Conservation (phyloP, 2,113 vertebrate species). For the Hiodon alosoides region DNA sequence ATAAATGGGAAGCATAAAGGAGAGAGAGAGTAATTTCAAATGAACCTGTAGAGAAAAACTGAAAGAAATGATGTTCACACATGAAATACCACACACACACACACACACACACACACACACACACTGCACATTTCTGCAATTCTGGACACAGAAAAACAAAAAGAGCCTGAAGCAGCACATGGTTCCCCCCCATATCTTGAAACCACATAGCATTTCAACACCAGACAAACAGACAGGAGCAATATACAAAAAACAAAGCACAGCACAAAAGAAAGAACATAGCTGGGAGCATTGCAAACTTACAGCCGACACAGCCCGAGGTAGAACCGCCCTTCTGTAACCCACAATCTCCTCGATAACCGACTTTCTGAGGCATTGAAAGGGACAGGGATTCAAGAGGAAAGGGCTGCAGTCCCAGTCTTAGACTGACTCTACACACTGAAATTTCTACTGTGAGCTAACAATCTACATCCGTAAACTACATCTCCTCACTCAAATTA, state of each 20-base stretch:
- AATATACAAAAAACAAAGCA: conserved; percentile 23
- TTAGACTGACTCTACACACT: conserved; percentile 28
- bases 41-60: neutral
- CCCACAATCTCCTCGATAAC: conserved; percentile 40
- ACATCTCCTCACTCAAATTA: conserved; percentile 51
- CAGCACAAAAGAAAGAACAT: conserved; percentile 7
- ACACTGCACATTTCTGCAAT: neutral
- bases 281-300: conserved; percentile 18
- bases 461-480: conserved; percentile 27
- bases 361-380: conserved; percentile 25
- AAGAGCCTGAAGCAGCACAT: conserved; percentile 17
- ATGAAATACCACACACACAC: conserved; percentile 5
- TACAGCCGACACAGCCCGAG: conserved; percentile 23
- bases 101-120: conserved; percentile 14
- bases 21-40: conserved; percentile 5
- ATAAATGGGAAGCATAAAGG: neutral
- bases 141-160: conserved; percentile 6
- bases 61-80: neutral
- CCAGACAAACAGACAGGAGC: conserved; percentile 21
- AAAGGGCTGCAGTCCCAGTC: conserved; percentile 40
- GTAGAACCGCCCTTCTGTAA: conserved; percentile 26
- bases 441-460: conserved; percentile 11
- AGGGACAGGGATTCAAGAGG: conserved; percentile 38
- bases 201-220: conserved; percentile 20
- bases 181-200: conserved; percentile 4